phyloP scores from a whole-genome alignment of 2,113 vertebrate species.

The Istiophorus platypterus region DNA sequence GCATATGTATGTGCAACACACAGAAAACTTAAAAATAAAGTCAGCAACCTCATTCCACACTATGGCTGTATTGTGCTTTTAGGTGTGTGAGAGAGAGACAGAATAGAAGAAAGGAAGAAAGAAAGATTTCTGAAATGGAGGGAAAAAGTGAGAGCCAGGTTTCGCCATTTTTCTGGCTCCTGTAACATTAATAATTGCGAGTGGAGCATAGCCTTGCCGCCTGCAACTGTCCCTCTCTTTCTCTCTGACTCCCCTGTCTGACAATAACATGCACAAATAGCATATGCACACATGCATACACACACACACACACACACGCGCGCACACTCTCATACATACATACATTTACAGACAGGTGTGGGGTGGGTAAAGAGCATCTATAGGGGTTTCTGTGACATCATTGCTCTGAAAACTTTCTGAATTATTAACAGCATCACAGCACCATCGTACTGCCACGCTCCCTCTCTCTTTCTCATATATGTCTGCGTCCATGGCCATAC shows the following conservation, averaged over 20 bases:
- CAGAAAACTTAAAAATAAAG: background rate
- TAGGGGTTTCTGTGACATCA: conserved; percentile 64
- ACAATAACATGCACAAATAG: conserved; percentile 50
- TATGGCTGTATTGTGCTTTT: no score
- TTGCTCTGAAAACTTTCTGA: conserved; percentile 61
- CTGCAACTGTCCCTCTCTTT: conserved; percentile 39
- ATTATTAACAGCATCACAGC: conserved; percentile 62
- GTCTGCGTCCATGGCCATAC: conserved; percentile 21
- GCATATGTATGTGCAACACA: background rate
- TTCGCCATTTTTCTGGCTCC: conserved; percentile 64
- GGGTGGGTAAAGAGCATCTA: conserved; percentile 33
- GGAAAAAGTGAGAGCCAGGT: conserved; percentile 31
- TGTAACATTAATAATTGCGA: conserved; percentile 71
- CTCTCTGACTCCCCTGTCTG: conserved; percentile 18
- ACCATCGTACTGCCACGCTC: conserved; percentile 17
- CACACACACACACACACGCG: background rate
- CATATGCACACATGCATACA: background rate
- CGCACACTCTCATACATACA: background rate
- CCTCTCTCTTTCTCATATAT: background rate
- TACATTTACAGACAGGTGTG: conserved; percentile 35
- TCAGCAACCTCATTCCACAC: background rate
- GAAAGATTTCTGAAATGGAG: conserved; percentile 39
- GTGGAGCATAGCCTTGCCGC: conserved; percentile 30
- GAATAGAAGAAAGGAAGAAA: background rate
- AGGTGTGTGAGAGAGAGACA: background rate